phyloP scores from a whole-genome alignment of 2,113 vertebrate species.

The Sciurus niger region DNA sequence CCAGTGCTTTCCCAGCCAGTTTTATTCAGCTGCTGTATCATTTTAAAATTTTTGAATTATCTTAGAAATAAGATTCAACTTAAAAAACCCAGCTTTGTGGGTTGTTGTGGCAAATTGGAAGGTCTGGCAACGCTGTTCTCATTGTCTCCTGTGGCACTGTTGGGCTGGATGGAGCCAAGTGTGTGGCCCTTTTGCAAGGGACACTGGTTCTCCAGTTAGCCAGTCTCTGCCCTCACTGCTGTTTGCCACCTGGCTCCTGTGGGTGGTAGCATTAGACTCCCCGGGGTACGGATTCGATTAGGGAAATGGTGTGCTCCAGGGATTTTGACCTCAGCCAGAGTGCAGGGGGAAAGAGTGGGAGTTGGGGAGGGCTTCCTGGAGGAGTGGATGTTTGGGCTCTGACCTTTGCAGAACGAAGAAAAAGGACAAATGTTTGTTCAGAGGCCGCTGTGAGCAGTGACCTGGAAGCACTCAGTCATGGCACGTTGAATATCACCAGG shows the following conservation, averaged over 20 bases:
- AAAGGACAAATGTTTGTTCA: neutral
- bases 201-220: neutral
- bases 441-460: neutral
- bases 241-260: too few species aligned
- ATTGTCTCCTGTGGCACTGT: neutral
- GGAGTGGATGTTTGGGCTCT: neutral
- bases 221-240: neutral
- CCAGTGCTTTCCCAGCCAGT: neutral
- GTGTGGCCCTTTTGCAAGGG: rapidly evolving
- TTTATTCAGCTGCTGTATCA: neutral
- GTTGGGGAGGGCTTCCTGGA: neutral
- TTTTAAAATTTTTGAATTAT: neutral
- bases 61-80: neutral
- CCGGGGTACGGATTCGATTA: too few species aligned
- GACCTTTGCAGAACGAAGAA: neutral
- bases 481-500: too few species aligned
- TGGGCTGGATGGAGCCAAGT: rapidly evolving
- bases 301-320: neutral
- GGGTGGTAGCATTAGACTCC: rapidly evolving
- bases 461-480: neutral
- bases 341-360: neutral
- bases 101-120: neutral
- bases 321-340: neutral
- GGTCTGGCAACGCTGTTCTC: neutral
- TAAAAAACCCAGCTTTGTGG: neutral